These are phyloP conservation scores for Ectropis grisescens DNA, from an alignment of 1,140 invertebrate species.

Conservation along the genomic window DNA sequence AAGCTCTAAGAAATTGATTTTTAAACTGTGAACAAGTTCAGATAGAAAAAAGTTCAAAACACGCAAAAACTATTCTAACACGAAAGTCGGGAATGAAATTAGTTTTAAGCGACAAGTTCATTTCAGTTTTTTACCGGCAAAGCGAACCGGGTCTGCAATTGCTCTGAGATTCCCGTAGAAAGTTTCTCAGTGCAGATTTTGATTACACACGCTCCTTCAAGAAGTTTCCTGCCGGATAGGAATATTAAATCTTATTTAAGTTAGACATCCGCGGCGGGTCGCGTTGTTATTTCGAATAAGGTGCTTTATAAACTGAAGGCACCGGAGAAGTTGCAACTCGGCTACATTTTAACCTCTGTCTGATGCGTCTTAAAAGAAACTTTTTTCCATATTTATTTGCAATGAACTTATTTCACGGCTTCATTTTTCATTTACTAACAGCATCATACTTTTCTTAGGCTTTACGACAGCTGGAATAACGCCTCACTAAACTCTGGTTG, in stretches of 20 bases:
- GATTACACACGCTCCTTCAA: constrained; percentile 64
- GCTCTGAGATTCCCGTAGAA: constrained; percentile 53
- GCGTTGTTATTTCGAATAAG: constrained; percentile 59
- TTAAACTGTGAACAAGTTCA: constrained; percentile 53
- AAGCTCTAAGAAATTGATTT: constrained; percentile 59
- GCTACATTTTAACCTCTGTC: constrained; percentile 36
- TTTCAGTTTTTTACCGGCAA: constrained; percentile 59
- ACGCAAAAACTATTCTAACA: constrained; percentile 56
- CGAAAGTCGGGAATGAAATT: constrained; percentile 63
- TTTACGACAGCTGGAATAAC: constrained; percentile 2
- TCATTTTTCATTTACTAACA: constrained; percentile 23
- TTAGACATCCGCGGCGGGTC: constrained; percentile 55
- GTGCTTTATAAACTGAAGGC: constrained; percentile 49
- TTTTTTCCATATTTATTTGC: constrained; percentile 21
- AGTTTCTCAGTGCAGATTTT: constrained; percentile 62
- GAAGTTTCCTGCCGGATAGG: constrained; percentile 57
- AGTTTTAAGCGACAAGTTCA: constrained; percentile 66
- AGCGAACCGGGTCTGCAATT: constrained; percentile 46
- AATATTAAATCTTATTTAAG: constrained; percentile 70
- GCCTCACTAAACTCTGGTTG: no score
- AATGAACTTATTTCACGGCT: constrained; percentile 9
- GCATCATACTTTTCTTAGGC: constrained; percentile 12
- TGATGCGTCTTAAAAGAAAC: constrained; percentile 18
- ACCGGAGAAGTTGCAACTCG: constrained; percentile 18
- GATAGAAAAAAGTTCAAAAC: constrained; percentile 35